Base-by-base conservation (phyloP, 2,113 vertebrate species). In the Halichoerus grypus region DNA sequence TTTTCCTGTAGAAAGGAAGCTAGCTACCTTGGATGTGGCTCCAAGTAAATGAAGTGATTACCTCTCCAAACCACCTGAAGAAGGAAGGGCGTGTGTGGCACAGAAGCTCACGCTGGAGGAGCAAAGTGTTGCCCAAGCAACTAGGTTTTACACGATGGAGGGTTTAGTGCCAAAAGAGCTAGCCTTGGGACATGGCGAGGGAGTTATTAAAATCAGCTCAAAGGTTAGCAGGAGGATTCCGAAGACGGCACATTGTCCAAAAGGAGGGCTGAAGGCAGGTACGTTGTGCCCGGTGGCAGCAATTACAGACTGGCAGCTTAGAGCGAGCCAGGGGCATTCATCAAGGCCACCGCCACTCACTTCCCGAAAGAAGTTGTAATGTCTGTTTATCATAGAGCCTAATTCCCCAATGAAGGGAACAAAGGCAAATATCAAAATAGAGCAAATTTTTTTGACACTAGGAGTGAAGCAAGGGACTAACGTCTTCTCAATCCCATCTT, bases 361-460 rank as follows among this genome's bases (percentile, higher is more conserved):
- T 97, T 98, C 97, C 98, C 33, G 96, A 97, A 98, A 99, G 98
- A 98, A 98, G 88, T 84, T 89, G 95, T 72, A 97, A 98, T 98
- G 98, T 98, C 98, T 98, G 98, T 98, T 98, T 98, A 98, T 98
- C 98, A 98, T 88, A 98, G 98, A 98, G 97, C 97, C 97, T 97
- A 98, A 98, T 98, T 99, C 99, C 98, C 98, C 86, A 57, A 97
- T 93, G 98, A 95, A 98, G 96, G 91, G 97, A 98, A 98, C 97
- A 99, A 98, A 99, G 97, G 95, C 36, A 51, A 97, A 88, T 94
- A 98, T 98, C 98, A 98, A 99, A 96, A 98, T 80, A 88, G 92
- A 98, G 98, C 98, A 98, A 98, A 98, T 98, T 98, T 98, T 98
- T 98, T 95, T 98, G 99, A 99, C 98, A 98, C 97, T 91, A 97